A percentile compares a stretch with the other conserved stretches of the same genome.
These are phyloP conservation scores for Sweltsa coloradensis DNA, from an alignment of 1,140 invertebrate species.

Conservation along the genomic window DNA sequence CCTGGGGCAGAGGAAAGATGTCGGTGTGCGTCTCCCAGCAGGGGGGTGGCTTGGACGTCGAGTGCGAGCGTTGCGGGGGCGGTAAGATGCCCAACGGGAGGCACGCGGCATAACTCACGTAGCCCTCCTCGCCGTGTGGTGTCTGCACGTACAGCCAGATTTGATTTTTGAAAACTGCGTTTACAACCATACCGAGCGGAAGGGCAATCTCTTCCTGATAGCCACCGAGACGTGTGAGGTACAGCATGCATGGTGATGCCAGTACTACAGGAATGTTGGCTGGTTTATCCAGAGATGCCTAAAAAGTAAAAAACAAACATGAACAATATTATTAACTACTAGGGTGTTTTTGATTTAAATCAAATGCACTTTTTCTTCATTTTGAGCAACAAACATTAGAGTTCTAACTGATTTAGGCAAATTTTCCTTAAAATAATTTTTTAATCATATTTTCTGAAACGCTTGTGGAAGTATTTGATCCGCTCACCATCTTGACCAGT, in stretches of 20 bases:
- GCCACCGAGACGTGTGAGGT: constrained; percentile 54
- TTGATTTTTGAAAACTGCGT: constrained; percentile 71
- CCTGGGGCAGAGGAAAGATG: constrained; percentile 53
- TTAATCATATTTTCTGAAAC: too few species aligned
- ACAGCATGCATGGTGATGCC: constrained; percentile 56
- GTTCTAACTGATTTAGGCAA: too few species aligned
- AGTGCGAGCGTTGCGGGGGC: constrained; percentile 17
- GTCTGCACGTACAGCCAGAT: constrained; percentile 74
- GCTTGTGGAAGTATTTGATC: too few species aligned
- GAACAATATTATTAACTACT: too few species aligned
- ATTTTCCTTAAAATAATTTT: too few species aligned
- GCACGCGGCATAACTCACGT: constrained; percentile 44
- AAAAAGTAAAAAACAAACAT: constrained; percentile 22
- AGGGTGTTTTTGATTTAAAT: too few species aligned
- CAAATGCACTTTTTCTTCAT: too few species aligned
- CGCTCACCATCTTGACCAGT: too few species aligned
- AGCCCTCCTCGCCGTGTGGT: constrained; percentile 65
- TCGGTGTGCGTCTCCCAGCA: constrained; percentile 70
- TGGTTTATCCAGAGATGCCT: constrained; percentile 56
- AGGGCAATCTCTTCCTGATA: constrained; percentile 54
- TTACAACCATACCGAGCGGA: constrained; percentile 69
- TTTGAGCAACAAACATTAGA: too few species aligned
- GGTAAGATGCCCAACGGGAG: constrained; percentile 58
- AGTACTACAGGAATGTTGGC: constrained; percentile 72
- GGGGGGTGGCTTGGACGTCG: constrained; percentile 34